Evolutionary conservation across 2,113 vertebrate species (phyloP), one percentile per base, ranked within the genome.

Genomic region (Glaucomys volans): DNA sequence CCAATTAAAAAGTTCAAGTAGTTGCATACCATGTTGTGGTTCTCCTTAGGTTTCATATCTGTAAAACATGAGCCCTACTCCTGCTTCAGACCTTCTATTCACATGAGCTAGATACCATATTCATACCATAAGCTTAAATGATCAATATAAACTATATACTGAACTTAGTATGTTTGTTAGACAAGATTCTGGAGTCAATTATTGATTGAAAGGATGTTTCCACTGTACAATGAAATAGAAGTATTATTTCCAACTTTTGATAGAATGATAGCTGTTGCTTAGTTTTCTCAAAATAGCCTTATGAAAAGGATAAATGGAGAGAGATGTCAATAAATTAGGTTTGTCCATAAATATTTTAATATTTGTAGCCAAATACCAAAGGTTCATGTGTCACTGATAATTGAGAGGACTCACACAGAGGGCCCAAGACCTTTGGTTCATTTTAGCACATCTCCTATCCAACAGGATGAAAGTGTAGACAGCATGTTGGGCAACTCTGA

Each of bases 151-250:
- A 82, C n/a, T 80, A 8, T 50, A 54, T 6, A 66, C 17, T 76
- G 57, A 91, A 66, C 12, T 57, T 79, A 26, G 8, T 71, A 57
- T 77, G 44, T 28, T 74, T 88, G 28, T 67, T 52, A n/a, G 64
- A 79, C 81, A 95, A 88, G 28, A 91, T 71, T 96, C 76, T 87
- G 74, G 62, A 94, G 57, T 83, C 24, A 35, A 74, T 91, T 79
- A 77, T 79, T 88, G 35, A 77, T 79, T 88, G 35, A 88, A 79
- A 87, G 20, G 8, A 50, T 67, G 32, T 84, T 97, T 94, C 72
- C n/a, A 72, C 42, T 67, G 26, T 79, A 66, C 59, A 32, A 6
- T 54, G 57, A 81, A 82, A 76, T 67, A 59, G 11, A 76, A 67
- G 54, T 44, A 42, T 95, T 81, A 87, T 30, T 87, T 28, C 59